These are phyloP conservation scores for Paramacrobiotus metropolitanus DNA, from an alignment of 1,140 invertebrate species.

Conservation along the genomic window DNA sequence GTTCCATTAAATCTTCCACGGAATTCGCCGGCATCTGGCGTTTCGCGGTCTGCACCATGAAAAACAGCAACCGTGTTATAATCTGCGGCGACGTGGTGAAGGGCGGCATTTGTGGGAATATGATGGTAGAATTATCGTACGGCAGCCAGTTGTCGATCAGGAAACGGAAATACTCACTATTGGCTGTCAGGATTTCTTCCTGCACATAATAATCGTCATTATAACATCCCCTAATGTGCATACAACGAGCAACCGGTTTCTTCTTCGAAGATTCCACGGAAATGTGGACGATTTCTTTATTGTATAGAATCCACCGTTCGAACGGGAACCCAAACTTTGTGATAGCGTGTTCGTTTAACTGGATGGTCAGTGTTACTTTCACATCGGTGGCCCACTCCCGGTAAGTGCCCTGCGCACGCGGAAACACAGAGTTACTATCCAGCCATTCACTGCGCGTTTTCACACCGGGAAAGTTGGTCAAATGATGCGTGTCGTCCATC, in stretches of 20 bases:
- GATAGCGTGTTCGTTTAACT: background rate
- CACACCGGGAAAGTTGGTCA: no score
- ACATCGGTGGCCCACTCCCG: background rate
- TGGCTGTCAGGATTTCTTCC: background rate
- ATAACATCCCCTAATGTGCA: background rate
- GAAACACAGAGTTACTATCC: background rate
- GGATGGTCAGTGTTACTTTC: background rate
- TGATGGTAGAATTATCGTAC: background rate
- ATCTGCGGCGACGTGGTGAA: background rate
- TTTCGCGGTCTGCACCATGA: background rate
- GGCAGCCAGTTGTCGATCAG: background rate
- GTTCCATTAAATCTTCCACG: background rate
- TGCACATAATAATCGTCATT: background rate
- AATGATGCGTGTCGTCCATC: background rate
- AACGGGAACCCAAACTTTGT: background rate
- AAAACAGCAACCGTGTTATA: background rate
- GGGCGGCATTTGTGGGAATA: background rate
- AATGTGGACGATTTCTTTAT: background rate
- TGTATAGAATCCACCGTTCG: background rate
- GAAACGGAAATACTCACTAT: background rate
- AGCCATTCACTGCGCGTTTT: no score
- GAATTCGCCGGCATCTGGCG: background rate
- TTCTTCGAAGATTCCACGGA: background rate
- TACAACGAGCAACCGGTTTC: background rate
- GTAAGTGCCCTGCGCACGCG: background rate